These are phyloP conservation scores for Arothron firmamentum DNA, from an alignment of 2,113 vertebrate genomes.

Conservation along the genomic window DNA sequence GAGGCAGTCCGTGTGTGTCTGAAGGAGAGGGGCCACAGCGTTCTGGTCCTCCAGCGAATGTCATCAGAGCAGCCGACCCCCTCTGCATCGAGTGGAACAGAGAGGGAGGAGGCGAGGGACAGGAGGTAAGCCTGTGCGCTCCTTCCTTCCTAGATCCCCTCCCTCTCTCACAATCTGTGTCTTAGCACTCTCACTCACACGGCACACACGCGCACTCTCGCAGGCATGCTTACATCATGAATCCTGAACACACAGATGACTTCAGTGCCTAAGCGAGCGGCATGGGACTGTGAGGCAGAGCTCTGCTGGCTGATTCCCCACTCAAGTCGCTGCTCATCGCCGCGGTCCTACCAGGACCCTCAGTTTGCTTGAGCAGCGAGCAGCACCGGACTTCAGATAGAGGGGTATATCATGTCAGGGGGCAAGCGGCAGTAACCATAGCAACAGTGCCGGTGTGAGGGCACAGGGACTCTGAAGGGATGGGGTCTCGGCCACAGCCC, in stretches of 20 bases:
- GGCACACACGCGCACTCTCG: slow-evolving; percentile 54
- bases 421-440: slow-evolving; percentile 66
- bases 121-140: slow-evolving; percentile 72
- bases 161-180: slow-evolving; percentile 26
- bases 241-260: slow-evolving; percentile 67
- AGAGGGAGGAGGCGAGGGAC: slow-evolving; percentile 56
- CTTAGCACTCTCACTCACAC: slow-evolving; percentile 39
- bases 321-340: slow-evolving; percentile 20
- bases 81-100: slow-evolving; percentile 66
- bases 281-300: slow-evolving; percentile 47
- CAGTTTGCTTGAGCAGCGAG: slow-evolving; percentile 21
- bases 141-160: slow-evolving; percentile 33
- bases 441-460: slow-evolving; percentile 55
- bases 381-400: slow-evolving; percentile 44
- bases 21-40: slow-evolving; percentile 80
- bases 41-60: slow-evolving; percentile 87
- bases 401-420: slow-evolving; percentile 31
- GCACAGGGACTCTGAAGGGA: slow-evolving; percentile 65
- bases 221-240: slow-evolving; percentile 73
- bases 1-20: slow-evolving; percentile 80
- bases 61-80: slow-evolving; percentile 81
- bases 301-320: slow-evolving; percentile 46
- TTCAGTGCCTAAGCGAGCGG: slow-evolving; percentile 50
- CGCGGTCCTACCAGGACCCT: slow-evolving; percentile 19
- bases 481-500: slow-evolving; percentile 82